Percentiles rank a stretch among this genome's conserved stretches.
Evolutionary conservation across 1,140 invertebrate species (phyloP).

Genomic region (Saccostrea glomerata): DNA sequence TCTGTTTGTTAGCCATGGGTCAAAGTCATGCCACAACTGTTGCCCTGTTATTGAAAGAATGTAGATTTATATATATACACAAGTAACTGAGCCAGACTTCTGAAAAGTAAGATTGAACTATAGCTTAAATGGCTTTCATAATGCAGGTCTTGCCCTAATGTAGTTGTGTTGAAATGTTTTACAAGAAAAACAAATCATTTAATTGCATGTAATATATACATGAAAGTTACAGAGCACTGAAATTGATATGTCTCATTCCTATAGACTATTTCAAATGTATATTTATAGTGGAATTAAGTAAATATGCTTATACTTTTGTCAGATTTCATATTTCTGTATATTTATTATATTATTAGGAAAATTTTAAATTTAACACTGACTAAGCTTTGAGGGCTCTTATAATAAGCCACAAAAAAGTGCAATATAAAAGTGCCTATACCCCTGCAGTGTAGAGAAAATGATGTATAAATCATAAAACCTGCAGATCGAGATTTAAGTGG

Average conservation of each 20-base stretch:
- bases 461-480: too few species aligned
- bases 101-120: neutral
- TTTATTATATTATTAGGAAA: neutral
- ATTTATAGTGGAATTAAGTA: neutral
- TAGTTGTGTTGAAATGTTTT: neutral
- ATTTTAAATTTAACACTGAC: neutral
- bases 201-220: neutral
- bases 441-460: neutral
- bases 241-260: neutral
- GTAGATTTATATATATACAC: neutral
- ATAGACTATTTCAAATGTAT: neutral
- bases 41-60: neutral
- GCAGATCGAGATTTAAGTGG: neutral
- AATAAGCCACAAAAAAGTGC: neutral
- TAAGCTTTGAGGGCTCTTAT: neutral
- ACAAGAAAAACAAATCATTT: neutral
- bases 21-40: neutral
- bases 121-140: neutral
- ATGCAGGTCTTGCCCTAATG: neutral
- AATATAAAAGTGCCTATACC: conserved; percentile 10
- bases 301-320: neutral
- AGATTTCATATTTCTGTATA: neutral
- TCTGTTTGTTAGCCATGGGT: neutral
- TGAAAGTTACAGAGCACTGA: neutral
- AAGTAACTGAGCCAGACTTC: neutral